phyloP scores from a whole-genome alignment of 2,888 invertebrate species.

The Trichopria drosophilae region DNA sequence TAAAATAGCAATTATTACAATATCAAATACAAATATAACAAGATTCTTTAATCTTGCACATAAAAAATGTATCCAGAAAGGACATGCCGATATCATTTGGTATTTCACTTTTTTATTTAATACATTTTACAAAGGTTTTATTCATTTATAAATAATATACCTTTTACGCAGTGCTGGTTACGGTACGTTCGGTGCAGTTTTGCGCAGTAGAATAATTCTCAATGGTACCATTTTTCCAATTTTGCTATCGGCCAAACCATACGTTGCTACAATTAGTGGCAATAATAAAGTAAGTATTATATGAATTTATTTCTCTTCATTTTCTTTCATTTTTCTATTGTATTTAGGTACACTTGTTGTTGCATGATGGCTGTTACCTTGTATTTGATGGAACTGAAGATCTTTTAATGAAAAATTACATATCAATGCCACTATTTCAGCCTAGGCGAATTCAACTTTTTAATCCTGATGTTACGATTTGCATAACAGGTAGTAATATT shows the following conservation, averaged over 20 bases:
- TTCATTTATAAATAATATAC: constrained; percentile 4
- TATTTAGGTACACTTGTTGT: constrained; percentile 40
- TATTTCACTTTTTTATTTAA: constrained; percentile 20
- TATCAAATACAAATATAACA: constrained; percentile 29
- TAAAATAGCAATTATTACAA: constrained; percentile 29
- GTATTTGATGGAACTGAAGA: constrained; percentile 14
- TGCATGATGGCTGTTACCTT: constrained; percentile 33
- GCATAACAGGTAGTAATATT: constrained; percentile 42
- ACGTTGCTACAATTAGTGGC: constrained; percentile 27
- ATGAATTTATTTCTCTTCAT: background rate
- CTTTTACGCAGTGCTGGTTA: constrained; percentile 40
- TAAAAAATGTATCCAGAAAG: constrained; percentile 24
- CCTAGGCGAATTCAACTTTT: constrained; percentile 37
- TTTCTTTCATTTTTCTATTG: constrained; percentile 9
- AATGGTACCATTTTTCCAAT: constrained; percentile 8
- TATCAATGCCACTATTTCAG: too few species aligned
- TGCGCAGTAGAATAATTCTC: constrained; percentile 13
- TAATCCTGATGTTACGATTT: constrained; percentile 36
- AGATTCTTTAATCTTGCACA: constrained; percentile 38
- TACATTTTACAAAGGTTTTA: constrained; percentile 8
- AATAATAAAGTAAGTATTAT: constrained; percentile 16
- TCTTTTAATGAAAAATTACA: background rate
- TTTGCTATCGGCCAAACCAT: constrained; percentile 2
- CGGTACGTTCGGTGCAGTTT: constrained; percentile 30
- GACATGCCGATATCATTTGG: constrained; percentile 37